phyloP scores from a whole-genome alignment of 2,797 vertebrate genomes.

The Melanitta fusca region DNA sequence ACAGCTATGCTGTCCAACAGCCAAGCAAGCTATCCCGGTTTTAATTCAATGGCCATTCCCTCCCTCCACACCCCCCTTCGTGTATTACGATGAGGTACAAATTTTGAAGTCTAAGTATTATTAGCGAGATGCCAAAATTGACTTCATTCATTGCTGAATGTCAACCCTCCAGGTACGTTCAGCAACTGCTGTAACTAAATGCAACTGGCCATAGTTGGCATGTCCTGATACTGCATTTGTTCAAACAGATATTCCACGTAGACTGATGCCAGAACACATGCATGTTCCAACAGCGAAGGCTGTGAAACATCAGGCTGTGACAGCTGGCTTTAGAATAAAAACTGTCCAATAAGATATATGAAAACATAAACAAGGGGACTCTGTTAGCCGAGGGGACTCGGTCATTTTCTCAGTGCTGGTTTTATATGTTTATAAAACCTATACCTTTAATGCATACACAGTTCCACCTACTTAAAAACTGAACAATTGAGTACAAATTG shows the following conservation, averaged over 20 bases:
- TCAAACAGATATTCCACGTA: slow-evolving; percentile 39
- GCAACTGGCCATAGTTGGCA: slow-evolving; percentile 54
- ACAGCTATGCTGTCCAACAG: background rate
- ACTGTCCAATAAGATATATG: slow-evolving; percentile 62
- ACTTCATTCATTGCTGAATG: slow-evolving; percentile 43
- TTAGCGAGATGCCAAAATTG: slow-evolving; percentile 22
- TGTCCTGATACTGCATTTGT: slow-evolving; percentile 7
- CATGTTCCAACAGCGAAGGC: slow-evolving; percentile 52
- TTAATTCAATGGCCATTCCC: background rate
- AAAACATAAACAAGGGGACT: slow-evolving; percentile 67
- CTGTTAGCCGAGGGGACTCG: slow-evolving; percentile 33
- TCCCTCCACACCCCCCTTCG: background rate
- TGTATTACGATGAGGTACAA: background rate
- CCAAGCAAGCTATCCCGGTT: background rate
- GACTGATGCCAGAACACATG: slow-evolving; percentile 57
- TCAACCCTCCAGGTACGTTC: slow-evolving; percentile 24
- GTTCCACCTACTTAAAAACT: background rate
- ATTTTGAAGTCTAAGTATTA: slow-evolving; percentile 28
- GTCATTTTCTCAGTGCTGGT: slow-evolving; percentile 36
- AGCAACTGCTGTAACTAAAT: slow-evolving; percentile 50
- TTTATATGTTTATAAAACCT: slow-evolving; percentile 17
- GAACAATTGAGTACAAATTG: background rate
- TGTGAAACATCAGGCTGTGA: slow-evolving; percentile 70
- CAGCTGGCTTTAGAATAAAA: slow-evolving; percentile 70
- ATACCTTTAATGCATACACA: background rate